Evolutionary conservation across 2,113 vertebrate genomes (phyloP).

Genomic region (Pampusana beccarii): DNA sequence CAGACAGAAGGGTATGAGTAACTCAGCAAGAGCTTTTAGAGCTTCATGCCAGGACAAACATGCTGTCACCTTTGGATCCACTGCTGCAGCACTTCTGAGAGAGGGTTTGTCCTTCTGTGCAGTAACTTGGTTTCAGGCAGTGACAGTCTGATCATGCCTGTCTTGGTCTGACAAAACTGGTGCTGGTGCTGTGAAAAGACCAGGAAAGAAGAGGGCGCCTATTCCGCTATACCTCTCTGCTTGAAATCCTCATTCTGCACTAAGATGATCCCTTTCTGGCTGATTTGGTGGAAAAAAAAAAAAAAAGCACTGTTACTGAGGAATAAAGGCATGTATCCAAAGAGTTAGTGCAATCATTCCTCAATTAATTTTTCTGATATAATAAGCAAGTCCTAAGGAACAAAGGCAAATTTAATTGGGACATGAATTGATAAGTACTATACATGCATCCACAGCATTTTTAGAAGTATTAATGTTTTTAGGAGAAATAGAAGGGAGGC

Average conservation of each 20-base stretch:
- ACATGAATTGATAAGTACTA: not conserved
- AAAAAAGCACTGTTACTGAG: not conserved
- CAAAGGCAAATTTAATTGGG: not conserved
- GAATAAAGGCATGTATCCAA: not conserved
- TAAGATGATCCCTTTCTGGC: not conserved
- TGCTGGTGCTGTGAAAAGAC: not conserved
- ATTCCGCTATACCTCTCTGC: not conserved
- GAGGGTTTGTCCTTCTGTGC: not conserved
- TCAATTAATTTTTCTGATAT: not conserved
- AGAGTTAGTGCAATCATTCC: not conserved
- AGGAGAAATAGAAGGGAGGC: not conserved
- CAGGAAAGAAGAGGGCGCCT: not conserved
- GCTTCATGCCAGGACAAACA: not conserved
- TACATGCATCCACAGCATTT: not conserved
- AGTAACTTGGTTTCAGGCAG: not conserved
- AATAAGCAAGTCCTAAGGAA: not conserved
- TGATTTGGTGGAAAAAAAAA: not conserved
- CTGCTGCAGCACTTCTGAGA: not conserved
- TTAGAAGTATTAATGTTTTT: not conserved
- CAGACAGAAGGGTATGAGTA: not conserved
- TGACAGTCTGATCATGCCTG: not conserved
- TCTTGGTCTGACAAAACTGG: not conserved
- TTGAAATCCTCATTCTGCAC: not conserved
- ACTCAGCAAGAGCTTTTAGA: not conserved
- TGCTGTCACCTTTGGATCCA: not conserved